Evolutionary conservation across 1,140 invertebrate genomes (phyloP), one percentile per base, ranked within the genome.

Genomic region (Sycophaga agraensis): DNA sequence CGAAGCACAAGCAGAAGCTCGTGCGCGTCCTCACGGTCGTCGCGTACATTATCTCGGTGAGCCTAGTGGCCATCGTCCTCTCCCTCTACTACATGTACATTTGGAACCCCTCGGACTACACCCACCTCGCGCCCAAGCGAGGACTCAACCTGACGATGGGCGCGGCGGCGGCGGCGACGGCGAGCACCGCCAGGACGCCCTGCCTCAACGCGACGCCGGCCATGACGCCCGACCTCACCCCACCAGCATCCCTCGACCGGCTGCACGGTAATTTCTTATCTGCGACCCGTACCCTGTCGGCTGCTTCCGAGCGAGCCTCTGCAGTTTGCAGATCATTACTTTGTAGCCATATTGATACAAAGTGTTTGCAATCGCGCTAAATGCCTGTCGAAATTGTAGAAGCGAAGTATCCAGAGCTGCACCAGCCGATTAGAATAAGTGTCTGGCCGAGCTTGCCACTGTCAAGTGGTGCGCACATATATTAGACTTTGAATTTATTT

Each of bases 51-150:
- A 89, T 98, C 71, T 94, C 93, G 66, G 96, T 98, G 59, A 98
- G 95, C 12, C 82, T 96, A 63, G 95, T 94, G 0, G 96, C 95
- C 5, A 95, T 98, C 65, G 91, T 97, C 75, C 84, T 98, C 22
- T 96, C 94, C 0, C 84, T 97, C 11, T 98, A 98, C 82, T 98
- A 98, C 81, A 90, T 95, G 63, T 94, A 97, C 76, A 87, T 98
- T 63, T 98, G 96, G 96, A 89, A 96, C 76, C 93, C 93, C 0
- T 86, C 85, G 48, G 73, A 78, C 57, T 66, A 66, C 8, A 21
- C 54, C 4, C 53, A 57, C n/a, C 62, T 58, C 37, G 45, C 48
- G 2, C 21, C 66, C 14, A 65, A 66, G 45, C 40, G 66, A 34
- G 14, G 45, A 9, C 19, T 19, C 9, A 55, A 62, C 19, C 17